Evolutionary conservation across 2,888 invertebrate genomes (phyloP).

Genomic region (Drosophila peninsularis): DNA sequence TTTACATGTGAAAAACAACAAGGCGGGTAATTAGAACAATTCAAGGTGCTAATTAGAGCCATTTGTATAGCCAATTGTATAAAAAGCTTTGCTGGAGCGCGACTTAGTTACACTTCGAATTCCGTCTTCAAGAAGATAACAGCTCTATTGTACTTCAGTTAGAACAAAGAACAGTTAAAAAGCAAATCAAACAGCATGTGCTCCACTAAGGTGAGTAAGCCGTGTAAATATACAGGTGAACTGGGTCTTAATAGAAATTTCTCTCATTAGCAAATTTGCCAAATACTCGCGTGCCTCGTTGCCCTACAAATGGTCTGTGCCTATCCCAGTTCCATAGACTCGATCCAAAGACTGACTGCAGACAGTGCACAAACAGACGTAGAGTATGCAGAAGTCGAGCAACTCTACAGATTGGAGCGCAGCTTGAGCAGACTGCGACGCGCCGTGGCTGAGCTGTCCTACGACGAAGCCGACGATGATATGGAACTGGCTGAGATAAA

Average conservation of each 20-base stretch:
- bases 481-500: constrained; percentile 83
- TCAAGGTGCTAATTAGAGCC: constrained; percentile 52
- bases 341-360: constrained; percentile 36
- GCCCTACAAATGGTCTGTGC: constrained; percentile 23
- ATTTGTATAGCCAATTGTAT: constrained; percentile 48
- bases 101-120: constrained; percentile 44
- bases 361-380: constrained; percentile 11
- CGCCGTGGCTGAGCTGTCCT: constrained; percentile 54
- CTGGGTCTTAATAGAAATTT: not conserved
- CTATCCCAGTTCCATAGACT: constrained; percentile 32
- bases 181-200: constrained; percentile 36
- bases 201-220: constrained; percentile 36
- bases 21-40: constrained; percentile 61
- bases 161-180: not conserved
- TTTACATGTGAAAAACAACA: constrained; percentile 59
- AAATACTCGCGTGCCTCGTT: constrained; percentile 44
- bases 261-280: constrained; percentile 28
- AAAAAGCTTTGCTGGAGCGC: constrained; percentile 44
- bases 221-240: not conserved
- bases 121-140: constrained; percentile 28
- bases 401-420: constrained; percentile 46
- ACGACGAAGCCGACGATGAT: constrained; percentile 69
- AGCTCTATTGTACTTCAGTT: not conserved
- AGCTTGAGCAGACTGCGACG: constrained; percentile 56
- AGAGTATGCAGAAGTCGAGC: not conserved